Base-by-base conservation (phyloP, 2,797 vertebrate species). In the Etheostoma perlongum region DNA sequence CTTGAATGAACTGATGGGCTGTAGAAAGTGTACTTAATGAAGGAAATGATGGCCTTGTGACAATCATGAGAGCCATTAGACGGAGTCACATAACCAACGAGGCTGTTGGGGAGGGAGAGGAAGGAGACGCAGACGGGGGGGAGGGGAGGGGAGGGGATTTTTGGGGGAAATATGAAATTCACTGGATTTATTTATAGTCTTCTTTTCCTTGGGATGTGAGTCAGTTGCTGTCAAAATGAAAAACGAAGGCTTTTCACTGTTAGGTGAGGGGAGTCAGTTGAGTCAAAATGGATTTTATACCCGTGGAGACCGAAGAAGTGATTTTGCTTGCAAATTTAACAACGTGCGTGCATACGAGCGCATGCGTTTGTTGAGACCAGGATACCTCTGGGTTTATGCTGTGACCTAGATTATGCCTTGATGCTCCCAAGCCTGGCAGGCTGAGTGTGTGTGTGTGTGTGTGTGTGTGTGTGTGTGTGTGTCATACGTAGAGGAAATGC, bases 381-480 rank as follows among this genome's bases (percentile, higher is more conserved):
- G 77, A 89, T 88, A 89, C 91, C 92, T 91, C 90, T 89, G 91
- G 91, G 91, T 61, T 89, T 89, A 88, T 88, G 88, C 86, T 87
- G 84, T 94, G 93, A 94, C 93, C 93, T 94, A 94, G 85, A 93
- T 94, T 91, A 83, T 88, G 89, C 79, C 89, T 85, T 91, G 91
- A 92, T 91, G 92, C 90, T 91, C 76, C 74, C 75, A 72, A 88
- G 86, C 87, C 77, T 87, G 89, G 88, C 87, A 89, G 88, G 80
- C 88, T 74, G 82, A 67, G 77, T 51, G 79, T 81, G 75, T 30
- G 64, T 67, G 67, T 74, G 74, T 76, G 62, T 55, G 79, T 76
- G 68, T 61, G 40, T 70, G 68, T 69, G 81, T 65, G 72, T 57
- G 60, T 48, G 49, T 57, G 58, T 42, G 36, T 12, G 13, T 27